Evolutionary conservation across 2,113 vertebrate genomes (phyloP), one percentile per base, ranked within the genome.

Genomic region (Rallus limicola): DNA sequence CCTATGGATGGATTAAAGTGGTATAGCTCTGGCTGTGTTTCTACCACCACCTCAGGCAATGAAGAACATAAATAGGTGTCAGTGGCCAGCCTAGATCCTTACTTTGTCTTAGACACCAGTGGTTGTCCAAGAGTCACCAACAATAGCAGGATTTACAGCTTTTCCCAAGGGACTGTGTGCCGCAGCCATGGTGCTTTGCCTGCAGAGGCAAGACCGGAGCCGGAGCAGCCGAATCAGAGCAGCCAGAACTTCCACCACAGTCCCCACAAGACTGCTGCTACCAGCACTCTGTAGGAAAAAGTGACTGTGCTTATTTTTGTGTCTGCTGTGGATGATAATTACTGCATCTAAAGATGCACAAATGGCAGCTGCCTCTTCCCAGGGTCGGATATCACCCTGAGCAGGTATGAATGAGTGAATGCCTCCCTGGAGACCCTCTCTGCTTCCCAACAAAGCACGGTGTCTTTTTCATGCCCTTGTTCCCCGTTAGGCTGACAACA

Each of bases 201-300:
- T 18, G 18, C 26, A 36, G 42, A 74, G 48, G 38, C 70, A 78
- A 48, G 48, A 31, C 64, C 74, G 60, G 28, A 88, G 40, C 46
- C 40, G 13, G 15, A 76, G 52, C 40, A 88, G 60, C 23, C 53
- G 31, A 89, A 50, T 15, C 81, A 52, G 77, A 82, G 68, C 36
- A 44, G 31, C 42, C 8, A 74, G 68, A 52, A 26, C 58, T 85
- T 53, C n/a, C 0, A 1, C 29, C 18, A 7, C 52, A 31, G 16
- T 65, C 59, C 83, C 34, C 0, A 0, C 34, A 77, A 92, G 21
- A 11, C 29, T 53, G 20, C 71, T 11, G 1, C 91, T 44, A 53
- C n/a, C 33, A 83, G 44, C 1, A 0, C 50, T 40, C 15, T 42
- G 42, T 12, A 42, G 34, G 11, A 42, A 62, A 62, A 69, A 69